phyloP scores from a whole-genome alignment of 2,888 invertebrate genomes.

The Aphodius sticticus region DNA sequence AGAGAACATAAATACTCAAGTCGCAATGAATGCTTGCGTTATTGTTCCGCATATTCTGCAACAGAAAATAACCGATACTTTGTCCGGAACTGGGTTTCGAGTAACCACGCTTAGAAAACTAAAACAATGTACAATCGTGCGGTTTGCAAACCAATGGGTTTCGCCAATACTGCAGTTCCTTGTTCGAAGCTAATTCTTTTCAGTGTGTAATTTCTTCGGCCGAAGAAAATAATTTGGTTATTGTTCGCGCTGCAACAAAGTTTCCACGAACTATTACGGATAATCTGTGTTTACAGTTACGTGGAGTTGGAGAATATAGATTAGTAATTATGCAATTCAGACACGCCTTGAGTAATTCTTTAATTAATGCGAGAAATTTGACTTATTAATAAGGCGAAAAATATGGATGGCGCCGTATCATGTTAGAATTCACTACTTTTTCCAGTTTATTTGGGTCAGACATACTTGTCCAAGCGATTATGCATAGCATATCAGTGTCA shows the following conservation, averaged over 20 bases:
- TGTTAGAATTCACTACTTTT: not conserved
- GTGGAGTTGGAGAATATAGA: not conserved
- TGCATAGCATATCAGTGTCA: not conserved
- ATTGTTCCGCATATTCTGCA: not conserved
- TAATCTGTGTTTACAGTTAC: not conserved
- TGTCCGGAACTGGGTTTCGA: not conserved
- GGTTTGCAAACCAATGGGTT: not conserved
- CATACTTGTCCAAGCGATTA: not conserved
- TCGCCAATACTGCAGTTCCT: not conserved
- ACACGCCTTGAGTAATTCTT: too few species aligned
- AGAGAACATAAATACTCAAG: not conserved
- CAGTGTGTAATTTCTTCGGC: not conserved
- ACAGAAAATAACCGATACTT: not conserved
- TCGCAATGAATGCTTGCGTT: not conserved
- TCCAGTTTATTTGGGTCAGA: not conserved
- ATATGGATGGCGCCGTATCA: not conserved
- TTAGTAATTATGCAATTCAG: not conserved
- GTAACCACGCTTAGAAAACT: not conserved
- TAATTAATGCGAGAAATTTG: too few species aligned
- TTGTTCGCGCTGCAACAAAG: not conserved
- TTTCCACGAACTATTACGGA: not conserved
- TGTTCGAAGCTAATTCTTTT: not conserved
- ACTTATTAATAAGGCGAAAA: too few species aligned
- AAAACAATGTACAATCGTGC: not conserved
- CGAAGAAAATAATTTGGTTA: not conserved